Base-by-base conservation (phyloP, 37 sponge, comb jelly and placozoan genomes). In the Lycopodina hypogea region DNA sequence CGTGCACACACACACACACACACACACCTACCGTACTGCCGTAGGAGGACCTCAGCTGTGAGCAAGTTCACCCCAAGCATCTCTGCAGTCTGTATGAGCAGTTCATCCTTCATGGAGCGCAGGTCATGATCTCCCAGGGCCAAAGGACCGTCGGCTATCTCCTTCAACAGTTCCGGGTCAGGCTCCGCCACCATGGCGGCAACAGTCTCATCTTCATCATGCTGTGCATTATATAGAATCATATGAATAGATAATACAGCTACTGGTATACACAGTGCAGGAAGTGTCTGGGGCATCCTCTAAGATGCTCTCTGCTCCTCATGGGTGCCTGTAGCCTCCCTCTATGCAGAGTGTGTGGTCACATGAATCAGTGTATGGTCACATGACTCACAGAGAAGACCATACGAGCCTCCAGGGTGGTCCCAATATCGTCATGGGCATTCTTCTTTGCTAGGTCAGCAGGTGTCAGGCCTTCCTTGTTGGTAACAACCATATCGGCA, bases 41-140 rank as follows among this genome's bases (percentile, higher is more conserved):
- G 80, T 15, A 95, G 80, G 14, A 95, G 84, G 0, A 88, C 96
- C 55, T 95, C 93, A 39, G 96, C 92, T 37, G 85, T 83, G 60
- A 91, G 89, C 59, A 95, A 77, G 12, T 62, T 51, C 45, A 93
- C 94, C 55, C 90, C 93, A 9, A 95, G 79, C 83, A 95, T 41
- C 57, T 95, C 86, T 30, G 93, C 74, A 30, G 96, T 95, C 53
- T 95, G 88, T 60, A 95, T 89, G 40, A 95, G 71, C 30, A 95
- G 79, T 0, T 56, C 40, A 71, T 95, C 96, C 60, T 95, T 95
- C 68, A 85, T 86, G 48, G 83, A 80, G 14, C 74, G 87, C 0
- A 95, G 60, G 23, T 89, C 93, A 11, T 83, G 87, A 24, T 77
- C 71, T 35, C 42, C 65, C 83, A 92, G 67, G 17, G 51, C 73